Base-by-base conservation (phyloP, 2,113 vertebrate genomes). In the Malurus alboscapulatus region DNA sequence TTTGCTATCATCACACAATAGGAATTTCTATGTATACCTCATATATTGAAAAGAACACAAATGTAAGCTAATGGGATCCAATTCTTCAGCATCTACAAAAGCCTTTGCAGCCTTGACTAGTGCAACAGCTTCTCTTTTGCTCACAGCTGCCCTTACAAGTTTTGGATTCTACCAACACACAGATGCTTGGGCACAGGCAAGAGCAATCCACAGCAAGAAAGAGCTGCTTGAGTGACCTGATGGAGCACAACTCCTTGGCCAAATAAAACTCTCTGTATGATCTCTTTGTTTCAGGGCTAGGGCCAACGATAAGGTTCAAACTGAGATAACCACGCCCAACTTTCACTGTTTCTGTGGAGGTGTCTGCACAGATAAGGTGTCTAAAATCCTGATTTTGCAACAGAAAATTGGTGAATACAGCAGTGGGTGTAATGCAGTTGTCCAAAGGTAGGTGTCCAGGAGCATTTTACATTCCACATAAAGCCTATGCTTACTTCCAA, bases 241-340 rank as follows among this genome's bases (percentile, higher is more conserved):
- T 22, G 12, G 29, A 47, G 22, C 27, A 57, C 8, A 67, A 54
- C 34, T 24, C 6, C 0, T 29, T 22, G 73, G 40, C 34, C 1
- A 3, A 65, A 55, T 32, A 19, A 40, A 26, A 17, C 42, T 61
- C 34, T 67, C 32, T 20, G 22, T 7, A 1, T 15, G 25, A 84
- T 29, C 66, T 27, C 24, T 32, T 12, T 58, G 34, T 51, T 73
- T 55, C 65, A 78, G 65, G 12, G 20, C 65, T 61, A 32, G 42
- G 38, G 13, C 26, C 67, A 76, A 68, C 44, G 38, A n/a, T 20
- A 14, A 72, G 10, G 34, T 50, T 72, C 21, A 40, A 10, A 40
- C 29, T 63, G 27, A 84, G 18, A 76, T 9, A 27, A 48, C 19
- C 10, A 32, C 20, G 10, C 9, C 4, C 0, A 68, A 34, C 47